A percentile compares a stretch with the other conserved stretches of the same genome.
Conservation (phyloP, 1,140 invertebrate genomes). For the Akabosia matsudoensis region DNA sequence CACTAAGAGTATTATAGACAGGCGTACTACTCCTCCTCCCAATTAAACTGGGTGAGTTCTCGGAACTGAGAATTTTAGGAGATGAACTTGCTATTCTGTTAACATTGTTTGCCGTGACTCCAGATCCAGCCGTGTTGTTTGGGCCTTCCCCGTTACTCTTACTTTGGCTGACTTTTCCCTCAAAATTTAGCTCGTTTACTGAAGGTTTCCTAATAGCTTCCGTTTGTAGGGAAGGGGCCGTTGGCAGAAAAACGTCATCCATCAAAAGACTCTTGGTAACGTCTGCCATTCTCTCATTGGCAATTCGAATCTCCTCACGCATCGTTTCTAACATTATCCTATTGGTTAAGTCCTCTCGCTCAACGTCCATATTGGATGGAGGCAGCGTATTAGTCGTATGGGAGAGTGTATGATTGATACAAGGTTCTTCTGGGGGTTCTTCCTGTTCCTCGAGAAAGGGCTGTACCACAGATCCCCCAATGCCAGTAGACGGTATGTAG, state of each 20-base stretch:
- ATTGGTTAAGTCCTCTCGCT: slow-evolving; percentile 14
- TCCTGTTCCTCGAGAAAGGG: slow-evolving; percentile 13
- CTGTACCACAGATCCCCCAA: not conserved
- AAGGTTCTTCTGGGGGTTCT: slow-evolving; percentile 1
- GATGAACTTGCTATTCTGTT: not conserved
- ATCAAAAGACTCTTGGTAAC: slow-evolving; percentile 39
- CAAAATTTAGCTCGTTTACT: not conserved
- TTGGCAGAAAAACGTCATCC: slow-evolving; percentile 24
- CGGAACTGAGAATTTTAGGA: too few species aligned
- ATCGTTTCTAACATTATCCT: slow-evolving; percentile 35
- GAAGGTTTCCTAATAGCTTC: not conserved
- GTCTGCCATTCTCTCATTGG: slow-evolving; percentile 37
- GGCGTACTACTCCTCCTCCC: not conserved
- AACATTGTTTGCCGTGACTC: not conserved
- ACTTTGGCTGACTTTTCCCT: not conserved
- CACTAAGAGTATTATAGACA: not conserved
- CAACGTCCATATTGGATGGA: not conserved
- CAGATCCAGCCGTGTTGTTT: not conserved
- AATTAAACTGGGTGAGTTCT: too few species aligned
- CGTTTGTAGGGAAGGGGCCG: not conserved
- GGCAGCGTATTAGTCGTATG: not conserved
- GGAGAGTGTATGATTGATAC: not conserved
- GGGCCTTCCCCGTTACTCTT: not conserved
- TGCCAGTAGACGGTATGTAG: not conserved
- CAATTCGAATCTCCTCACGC: slow-evolving; percentile 38